Evolutionary conservation across 2,113 vertebrate genomes (phyloP).

Genomic region (Catagonus wagneri): DNA sequence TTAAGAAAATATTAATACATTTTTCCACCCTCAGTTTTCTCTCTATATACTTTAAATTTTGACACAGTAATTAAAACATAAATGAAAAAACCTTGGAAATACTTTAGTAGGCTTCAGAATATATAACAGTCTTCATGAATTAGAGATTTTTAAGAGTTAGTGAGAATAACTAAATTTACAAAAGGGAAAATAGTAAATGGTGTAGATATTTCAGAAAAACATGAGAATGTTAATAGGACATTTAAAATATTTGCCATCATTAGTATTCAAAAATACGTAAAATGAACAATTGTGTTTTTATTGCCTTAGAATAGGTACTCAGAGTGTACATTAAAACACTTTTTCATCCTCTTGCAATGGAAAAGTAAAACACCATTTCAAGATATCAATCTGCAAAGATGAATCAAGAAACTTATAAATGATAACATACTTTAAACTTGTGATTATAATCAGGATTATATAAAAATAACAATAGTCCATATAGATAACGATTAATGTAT

Average conservation of each 20-base stretch:
- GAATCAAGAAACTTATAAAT: background rate
- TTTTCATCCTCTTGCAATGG: background rate
- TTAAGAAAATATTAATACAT: background rate
- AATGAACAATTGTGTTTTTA: background rate
- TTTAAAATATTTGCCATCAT: background rate
- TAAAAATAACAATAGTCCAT: background rate
- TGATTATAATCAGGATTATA: background rate
- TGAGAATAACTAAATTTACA: background rate
- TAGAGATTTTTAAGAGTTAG: background rate
- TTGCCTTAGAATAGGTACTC: background rate
- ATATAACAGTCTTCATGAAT: background rate
- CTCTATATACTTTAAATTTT: background rate
- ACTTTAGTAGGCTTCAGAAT: background rate
- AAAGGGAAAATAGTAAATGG: background rate
- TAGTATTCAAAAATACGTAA: background rate
- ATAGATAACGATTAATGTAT: rapidly evolving
- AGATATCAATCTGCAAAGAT: background rate
- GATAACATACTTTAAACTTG: background rate
- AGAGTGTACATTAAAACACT: background rate
- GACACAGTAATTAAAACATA: background rate
- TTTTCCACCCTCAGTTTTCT: background rate
- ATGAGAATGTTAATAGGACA: background rate
- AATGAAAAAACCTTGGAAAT: background rate
- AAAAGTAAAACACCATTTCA: background rate
- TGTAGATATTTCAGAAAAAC: background rate